Evolutionary conservation across 2,888 invertebrate genomes (phyloP), one percentile per base, ranked within the genome.

Genomic region (Anoncus sp.): DNA sequence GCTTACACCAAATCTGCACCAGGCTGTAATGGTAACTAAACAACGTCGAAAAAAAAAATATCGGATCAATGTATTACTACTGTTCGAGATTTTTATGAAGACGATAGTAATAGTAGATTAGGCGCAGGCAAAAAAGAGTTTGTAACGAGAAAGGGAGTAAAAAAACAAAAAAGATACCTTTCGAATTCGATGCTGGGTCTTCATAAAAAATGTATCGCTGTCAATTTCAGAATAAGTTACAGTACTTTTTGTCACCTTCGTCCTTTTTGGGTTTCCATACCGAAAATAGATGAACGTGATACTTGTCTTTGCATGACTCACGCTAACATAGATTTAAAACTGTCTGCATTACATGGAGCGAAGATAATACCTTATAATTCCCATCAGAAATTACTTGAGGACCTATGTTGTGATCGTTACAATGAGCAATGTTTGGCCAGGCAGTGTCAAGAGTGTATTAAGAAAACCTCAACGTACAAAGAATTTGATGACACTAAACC

Each of bases 221-320:
- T 55, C 22, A 18, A 60, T 20, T 59, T 67, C 22, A 75, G 27
- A 70, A 60, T 81, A 18, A 67, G 70, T 55, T 82, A 81, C 62
- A 22, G 71, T 14, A 53, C 67, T 20, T 82, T 81, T 43, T 80
- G 84, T 80, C 81, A 81, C 57, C 75, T 83, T 43, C 81, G 81
- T 71, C 84, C 83, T 35, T 85, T 85, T 66, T 85, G 83, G 83
- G 81, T 87, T n/a, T 55, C 86, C 53, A 74, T 57, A 65, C 85
- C 85, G 35, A 84, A 84, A 24, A 69, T 31, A 31, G 31, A 81
- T 35, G 69, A 83, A 60, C 81, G 85, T 14, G 83, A 86, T 31
- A 86, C 84, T 14, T 86, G 79, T 31, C 31, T 40, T 20, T 79
- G 79, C 40, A 45, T 66, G 38, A 73, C 27, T 10, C 77, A 74